Conservation (phyloP, 2,797 vertebrate genomes). For the Alosa sapidissima region DNA sequence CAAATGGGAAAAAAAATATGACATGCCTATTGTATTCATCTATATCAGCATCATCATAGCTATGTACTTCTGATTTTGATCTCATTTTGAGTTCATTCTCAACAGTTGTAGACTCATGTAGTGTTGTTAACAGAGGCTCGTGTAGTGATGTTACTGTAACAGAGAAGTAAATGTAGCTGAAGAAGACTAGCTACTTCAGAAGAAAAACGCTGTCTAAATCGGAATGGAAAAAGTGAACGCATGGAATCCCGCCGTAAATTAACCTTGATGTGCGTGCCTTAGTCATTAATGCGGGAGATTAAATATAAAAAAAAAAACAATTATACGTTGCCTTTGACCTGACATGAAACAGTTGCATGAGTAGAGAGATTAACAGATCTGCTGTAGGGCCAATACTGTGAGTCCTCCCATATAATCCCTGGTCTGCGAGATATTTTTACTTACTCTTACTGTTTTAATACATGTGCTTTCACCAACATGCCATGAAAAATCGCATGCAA, state of each 20-base stretch:
- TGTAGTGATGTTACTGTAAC: too few species aligned
- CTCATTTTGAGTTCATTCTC: too few species aligned
- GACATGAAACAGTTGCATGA: neutral
- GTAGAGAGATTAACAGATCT: neutral
- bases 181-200: too few species aligned
- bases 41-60: too few species aligned
- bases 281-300: neutral
- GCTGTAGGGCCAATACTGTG: neutral
- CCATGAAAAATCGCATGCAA: neutral
- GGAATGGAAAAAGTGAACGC: too few species aligned
- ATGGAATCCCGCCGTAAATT: neutral
- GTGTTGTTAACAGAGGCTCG: too few species aligned
- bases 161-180: too few species aligned
- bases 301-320: neutral
- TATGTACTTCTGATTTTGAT: too few species aligned
- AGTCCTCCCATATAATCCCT: conserved; percentile 3
- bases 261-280: neutral
- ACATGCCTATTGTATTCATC: too few species aligned
- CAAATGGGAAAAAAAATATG: too few species aligned
- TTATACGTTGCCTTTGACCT: neutral
- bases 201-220: too few species aligned
- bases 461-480: neutral
- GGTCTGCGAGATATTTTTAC: neutral
- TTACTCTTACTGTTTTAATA: neutral
- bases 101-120: too few species aligned